Evolutionary conservation across 1,140 invertebrate species (phyloP), one percentile per base, ranked within the genome.

Genomic region (Nasonia vitripennis): DNA sequence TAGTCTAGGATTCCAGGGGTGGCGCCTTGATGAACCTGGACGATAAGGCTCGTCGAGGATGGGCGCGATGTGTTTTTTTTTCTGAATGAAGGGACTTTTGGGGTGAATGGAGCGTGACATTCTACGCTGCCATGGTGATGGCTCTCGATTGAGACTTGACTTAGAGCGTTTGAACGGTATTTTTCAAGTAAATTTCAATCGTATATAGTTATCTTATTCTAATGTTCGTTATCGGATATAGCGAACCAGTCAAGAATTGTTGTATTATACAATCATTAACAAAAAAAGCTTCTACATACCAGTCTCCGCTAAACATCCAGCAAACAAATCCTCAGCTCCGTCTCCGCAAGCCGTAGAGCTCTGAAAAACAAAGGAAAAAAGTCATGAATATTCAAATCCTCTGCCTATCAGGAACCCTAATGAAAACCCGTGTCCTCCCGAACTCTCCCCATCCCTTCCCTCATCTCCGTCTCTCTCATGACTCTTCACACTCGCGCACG

Each of bases 11-110:
- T 83, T 78, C 74, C 81, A 75, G 11, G 27, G 81, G 71, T 83
- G 81, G 82, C 82, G 82, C 82, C 82, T 37, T 51, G 74, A 78
- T 84, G 37, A 75, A 78, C 34, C 51, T n/a, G 6, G 23, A 27
- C 74, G 74, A 83, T 83, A 83, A 78, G 23, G 17, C 6, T 75
- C 73, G 31, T 37, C 45, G 34, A 80, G 67, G 62, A 68, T 55
- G 55, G 55, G 55, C 4, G 2, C 17, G 55, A 62, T 62, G 51
- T 55, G 17, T 62, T 62, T 4, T 17, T 62, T 62, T 62, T 62
- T 62, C 17, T 62, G 55, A 62, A 62, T n/a, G 17, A 62, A 62
- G 55, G 55, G 55, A 62, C 55, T 62, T 62, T 10, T n/a, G 17
- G 55, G 17, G 55, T 62, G 55, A 62, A 62, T 17, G 20, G 5